A percentile compares a stretch with the other conserved stretches of the same genome.
These are phyloP conservation scores for Antigone vipio DNA, from an alignment of 2,113 vertebrate genomes.

Conservation along the genomic window DNA sequence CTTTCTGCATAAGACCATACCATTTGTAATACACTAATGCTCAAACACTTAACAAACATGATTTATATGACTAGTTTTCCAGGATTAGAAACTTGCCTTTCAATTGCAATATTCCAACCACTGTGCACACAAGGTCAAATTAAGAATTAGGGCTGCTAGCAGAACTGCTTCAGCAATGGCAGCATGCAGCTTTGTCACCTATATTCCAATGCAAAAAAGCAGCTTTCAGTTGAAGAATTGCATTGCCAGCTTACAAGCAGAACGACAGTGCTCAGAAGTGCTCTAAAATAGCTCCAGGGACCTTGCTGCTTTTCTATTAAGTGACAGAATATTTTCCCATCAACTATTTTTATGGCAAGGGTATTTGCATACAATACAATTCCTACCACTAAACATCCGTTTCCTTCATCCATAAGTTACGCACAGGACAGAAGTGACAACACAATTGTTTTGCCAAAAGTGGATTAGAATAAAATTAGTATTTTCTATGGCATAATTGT, in stretches of 20 bases:
- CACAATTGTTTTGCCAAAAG: background rate
- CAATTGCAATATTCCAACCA: background rate
- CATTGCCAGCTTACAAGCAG: background rate
- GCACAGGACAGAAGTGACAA: background rate
- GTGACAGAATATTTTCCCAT: constrained; percentile 29
- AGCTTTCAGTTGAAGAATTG: background rate
- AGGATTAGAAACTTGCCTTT: constrained; percentile 8
- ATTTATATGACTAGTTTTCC: background rate
- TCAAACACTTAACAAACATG: background rate
- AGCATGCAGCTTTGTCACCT: background rate
- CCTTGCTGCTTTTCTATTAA: constrained; percentile 22
- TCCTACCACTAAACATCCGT: constrained; percentile 42
- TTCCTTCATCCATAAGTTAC: constrained; percentile 41
- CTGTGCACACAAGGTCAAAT: background rate
- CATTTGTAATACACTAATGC: background rate
- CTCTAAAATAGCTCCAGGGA: constrained; percentile 38
- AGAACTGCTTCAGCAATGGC: background rate
- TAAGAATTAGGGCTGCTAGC: background rate
- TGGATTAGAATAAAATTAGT: background rate
- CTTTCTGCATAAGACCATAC: background rate
- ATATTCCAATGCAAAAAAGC: background rate
- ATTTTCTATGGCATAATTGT: background rate
- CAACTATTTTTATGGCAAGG: constrained; percentile 35
- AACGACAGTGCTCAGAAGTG: background rate
- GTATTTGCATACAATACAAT: constrained; percentile 44